Percentiles rank a stretch among this genome's conserved stretches.
Evolutionary conservation across 2,797 vertebrate species (phyloP).

Genomic region (Urosaurus nigricauda): DNA sequence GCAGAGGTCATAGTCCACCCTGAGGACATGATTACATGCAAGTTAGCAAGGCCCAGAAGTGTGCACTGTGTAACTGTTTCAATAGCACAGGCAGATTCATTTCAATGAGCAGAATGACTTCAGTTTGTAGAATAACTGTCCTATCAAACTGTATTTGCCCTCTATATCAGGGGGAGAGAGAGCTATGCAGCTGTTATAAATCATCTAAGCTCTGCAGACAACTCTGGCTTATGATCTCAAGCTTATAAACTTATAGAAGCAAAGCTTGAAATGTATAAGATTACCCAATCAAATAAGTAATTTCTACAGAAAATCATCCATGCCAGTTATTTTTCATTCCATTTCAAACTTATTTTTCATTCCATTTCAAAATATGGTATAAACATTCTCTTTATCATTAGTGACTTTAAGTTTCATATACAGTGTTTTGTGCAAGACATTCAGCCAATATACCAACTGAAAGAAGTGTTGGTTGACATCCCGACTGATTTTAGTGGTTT

Average conservation of each 20-base stretch:
- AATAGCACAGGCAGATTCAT: neutral
- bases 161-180: neutral
- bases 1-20: neutral
- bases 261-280: conserved; percentile 29
- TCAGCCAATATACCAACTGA: neutral
- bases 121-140: neutral
- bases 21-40: conserved; percentile 20
- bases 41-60: neutral
- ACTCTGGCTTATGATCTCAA: neutral
- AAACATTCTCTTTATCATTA: fast-evolving
- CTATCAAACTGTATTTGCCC: neutral
- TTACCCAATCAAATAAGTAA: neutral
- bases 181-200: neutral
- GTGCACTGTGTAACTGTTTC: neutral
- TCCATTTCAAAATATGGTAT: neutral
- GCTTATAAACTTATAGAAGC: fast-evolving
- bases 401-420: neutral
- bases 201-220: neutral
- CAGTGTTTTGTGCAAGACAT: neutral
- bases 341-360: conserved; percentile 6
- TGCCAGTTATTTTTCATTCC: neutral
- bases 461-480: neutral
- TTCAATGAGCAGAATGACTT: neutral
- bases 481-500: neutral
- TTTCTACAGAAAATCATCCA: conserved; percentile 23